These are phyloP conservation scores for Aptenodytes patagonicus DNA, from an alignment of 2,113 vertebrate genomes.

Conservation along the genomic window DNA sequence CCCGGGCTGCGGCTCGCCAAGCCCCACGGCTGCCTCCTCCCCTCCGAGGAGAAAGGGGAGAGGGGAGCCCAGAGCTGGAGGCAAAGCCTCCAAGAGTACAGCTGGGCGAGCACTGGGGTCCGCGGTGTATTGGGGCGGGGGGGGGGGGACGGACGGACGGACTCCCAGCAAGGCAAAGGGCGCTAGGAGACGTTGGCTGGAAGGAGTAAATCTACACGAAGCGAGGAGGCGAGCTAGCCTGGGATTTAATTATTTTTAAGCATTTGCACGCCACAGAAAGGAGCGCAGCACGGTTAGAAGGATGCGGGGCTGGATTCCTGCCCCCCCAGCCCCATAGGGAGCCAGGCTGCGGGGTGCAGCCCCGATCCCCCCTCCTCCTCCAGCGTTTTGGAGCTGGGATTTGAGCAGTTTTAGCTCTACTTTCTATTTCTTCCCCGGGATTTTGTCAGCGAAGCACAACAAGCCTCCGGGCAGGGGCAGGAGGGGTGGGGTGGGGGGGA, in stretches of 20 bases:
- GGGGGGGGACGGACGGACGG: too few relatives aligned
- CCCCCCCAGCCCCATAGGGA: neutral
- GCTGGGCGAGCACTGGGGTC: neutral
- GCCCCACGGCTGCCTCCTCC: neutral
- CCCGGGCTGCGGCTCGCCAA: neutral
- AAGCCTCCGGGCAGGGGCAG: neutral
- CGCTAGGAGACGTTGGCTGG: neutral
- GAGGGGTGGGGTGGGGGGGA: neutral
- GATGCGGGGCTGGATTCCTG: neutral
- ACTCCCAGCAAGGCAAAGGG: neutral
- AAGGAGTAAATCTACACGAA: neutral
- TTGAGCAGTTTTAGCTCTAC: neutral
- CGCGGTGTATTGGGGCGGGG: neutral
- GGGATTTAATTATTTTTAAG: neutral
- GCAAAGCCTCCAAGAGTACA: neutral
- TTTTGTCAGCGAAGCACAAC: neutral
- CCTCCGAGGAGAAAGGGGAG: neutral
- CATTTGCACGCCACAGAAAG: neutral
- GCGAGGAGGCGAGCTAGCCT: neutral
- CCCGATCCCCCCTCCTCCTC: neutral
- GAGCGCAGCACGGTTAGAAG: neutral
- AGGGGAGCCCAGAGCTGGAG: neutral
- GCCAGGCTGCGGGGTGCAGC: neutral
- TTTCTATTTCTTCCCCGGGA: neutral
- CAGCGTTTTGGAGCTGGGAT: neutral